phyloP scores from a whole-genome alignment of 1,140 invertebrate species.

The Olivierus martensii region DNA sequence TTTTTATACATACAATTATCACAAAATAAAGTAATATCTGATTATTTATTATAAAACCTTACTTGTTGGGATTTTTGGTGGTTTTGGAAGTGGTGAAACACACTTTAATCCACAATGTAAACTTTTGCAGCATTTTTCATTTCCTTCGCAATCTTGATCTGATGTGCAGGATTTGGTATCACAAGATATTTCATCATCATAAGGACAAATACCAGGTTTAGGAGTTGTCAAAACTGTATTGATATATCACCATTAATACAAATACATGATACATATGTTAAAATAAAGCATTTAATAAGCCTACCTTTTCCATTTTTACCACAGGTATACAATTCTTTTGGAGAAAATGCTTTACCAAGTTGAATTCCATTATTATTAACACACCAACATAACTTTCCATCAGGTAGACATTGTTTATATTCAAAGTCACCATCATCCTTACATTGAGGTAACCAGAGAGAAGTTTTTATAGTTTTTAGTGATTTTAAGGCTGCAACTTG shows the following conservation, averaged over 20 bases:
- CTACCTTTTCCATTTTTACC: too few relatives aligned
- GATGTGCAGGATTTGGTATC: slow-evolving; percentile 14
- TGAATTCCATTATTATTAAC: slow-evolving; percentile 29
- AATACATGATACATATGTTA: too few relatives aligned
- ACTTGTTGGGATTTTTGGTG: slow-evolving; percentile 24
- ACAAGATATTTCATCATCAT: too few relatives aligned
- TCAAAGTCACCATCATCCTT: slow-evolving; percentile 48
- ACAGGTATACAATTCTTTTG: too few relatives aligned
- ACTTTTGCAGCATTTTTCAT: slow-evolving; percentile 26
- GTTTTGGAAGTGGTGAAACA: slow-evolving; percentile 3
- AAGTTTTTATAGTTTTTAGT: too few relatives aligned
- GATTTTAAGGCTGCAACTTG: too few relatives aligned
- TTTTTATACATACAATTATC: too few relatives aligned
- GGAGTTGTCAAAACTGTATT: too few relatives aligned
- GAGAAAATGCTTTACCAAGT: too few relatives aligned
- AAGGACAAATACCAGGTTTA: too few relatives aligned
- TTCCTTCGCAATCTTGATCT: slow-evolving; percentile 23
- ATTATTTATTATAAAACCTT: slow-evolving; percentile 4
- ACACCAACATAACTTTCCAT: slow-evolving; percentile 74
- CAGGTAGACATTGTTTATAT: slow-evolving; percentile 54
- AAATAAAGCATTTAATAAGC: too few relatives aligned
- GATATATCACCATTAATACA: too few relatives aligned
- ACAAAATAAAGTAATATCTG: background rate
- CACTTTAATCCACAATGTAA: slow-evolving; percentile 18
- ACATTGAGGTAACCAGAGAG: slow-evolving; percentile 59